These are phyloP conservation scores for Agrochola lychnidis DNA, from an alignment of 2,888 invertebrate species.

Conservation along the genomic window DNA sequence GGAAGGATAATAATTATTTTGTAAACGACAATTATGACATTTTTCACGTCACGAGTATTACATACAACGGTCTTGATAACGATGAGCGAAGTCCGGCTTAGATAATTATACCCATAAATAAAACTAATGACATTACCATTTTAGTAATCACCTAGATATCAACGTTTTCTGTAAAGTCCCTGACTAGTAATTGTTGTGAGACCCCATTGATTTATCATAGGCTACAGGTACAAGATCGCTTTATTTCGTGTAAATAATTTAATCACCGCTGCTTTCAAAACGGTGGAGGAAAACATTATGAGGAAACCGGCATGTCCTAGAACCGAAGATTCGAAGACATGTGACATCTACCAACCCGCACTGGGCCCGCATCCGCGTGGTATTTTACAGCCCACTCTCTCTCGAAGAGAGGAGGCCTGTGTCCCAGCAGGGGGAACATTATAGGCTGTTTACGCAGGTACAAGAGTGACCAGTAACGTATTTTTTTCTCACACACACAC, in stretches of 20 bases:
- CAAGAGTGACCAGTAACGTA: not conserved
- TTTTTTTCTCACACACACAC: not conserved
- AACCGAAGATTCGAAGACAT: no score
- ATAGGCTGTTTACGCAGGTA: not conserved
- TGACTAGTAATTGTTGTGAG: not conserved
- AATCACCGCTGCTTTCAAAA: no score
- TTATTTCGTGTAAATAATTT: no score
- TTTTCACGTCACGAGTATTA: not conserved
- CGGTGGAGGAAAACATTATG: no score
- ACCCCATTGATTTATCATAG: not conserved
- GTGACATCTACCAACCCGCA: not conserved
- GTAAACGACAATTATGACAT: not conserved
- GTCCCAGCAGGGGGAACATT: not conserved
- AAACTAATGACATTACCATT: no score
- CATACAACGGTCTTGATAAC: not conserved
- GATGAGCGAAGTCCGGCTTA: not conserved
- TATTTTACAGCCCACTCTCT: no score
- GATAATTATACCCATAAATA: not conserved
- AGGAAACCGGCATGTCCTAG: no score
- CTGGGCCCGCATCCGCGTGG: no score
- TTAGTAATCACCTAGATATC: constrained; percentile 8
- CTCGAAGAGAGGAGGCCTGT: not conserved
- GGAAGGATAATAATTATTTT: not conserved
- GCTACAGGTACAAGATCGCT: no score
- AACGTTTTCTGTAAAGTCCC: not conserved